Conservation (phyloP, 2,797 vertebrate species). For the Manis pentadactyla region DNA sequence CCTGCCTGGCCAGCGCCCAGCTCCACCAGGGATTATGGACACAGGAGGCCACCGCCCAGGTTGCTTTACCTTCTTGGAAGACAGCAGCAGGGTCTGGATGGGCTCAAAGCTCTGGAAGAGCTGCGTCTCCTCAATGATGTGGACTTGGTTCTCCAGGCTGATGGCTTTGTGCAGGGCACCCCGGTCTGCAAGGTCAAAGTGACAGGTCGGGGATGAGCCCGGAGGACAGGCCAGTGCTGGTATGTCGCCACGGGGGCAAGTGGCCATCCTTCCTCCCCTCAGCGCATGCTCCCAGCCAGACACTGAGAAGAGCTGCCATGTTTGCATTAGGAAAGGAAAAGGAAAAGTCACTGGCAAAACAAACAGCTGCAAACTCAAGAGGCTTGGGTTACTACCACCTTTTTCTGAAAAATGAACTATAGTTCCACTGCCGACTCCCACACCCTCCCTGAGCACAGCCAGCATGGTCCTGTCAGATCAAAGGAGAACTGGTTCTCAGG, state of each 20-base stretch:
- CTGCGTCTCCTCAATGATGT: slow-evolving; percentile 95
- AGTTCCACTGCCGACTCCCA: not conserved
- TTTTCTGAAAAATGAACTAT: not conserved
- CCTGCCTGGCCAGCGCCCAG: not conserved
- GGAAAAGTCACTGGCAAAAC: not conserved
- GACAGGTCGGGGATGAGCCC: not conserved
- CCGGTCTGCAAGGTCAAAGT: slow-evolving; percentile 88
- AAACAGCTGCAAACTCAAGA: not conserved
- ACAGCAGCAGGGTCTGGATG: slow-evolving; percentile 93
- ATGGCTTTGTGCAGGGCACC: slow-evolving; percentile 96
- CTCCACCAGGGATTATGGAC: not conserved
- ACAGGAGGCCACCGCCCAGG: rapidly evolving
- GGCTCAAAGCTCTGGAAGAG: slow-evolving; percentile 92
- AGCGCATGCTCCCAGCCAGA: rapidly evolving
- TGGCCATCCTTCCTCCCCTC: rapidly evolving
- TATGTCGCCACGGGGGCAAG: rapidly evolving
- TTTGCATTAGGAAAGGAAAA: not conserved
- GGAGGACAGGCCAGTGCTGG: rapidly evolving
- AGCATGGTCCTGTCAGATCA: rapidly evolving
- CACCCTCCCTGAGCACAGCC: not conserved
- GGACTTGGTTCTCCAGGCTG: slow-evolving; percentile 90
- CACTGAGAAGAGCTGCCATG: rapidly evolving
- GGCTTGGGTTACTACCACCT: not conserved
- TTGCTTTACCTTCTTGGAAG: slow-evolving; percentile 89
- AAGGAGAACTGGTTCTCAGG: rapidly evolving